Evolutionary conservation across 2,797 vertebrate genomes (phyloP).

Genomic region (Chrosomus eos): DNA sequence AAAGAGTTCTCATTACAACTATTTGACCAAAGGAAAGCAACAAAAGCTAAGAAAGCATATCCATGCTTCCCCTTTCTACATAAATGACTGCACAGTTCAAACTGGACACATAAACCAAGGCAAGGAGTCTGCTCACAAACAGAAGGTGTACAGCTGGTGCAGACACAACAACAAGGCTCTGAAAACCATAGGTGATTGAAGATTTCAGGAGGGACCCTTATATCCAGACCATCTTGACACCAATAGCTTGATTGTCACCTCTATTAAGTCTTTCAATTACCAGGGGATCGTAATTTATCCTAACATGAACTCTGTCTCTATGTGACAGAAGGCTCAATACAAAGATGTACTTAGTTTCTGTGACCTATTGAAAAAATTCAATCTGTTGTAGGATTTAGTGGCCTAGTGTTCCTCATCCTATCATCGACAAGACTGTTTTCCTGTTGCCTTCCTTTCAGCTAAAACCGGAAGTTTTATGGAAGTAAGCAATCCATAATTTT

Average conservation of each 20-base stretch:
- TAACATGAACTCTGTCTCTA: not conserved
- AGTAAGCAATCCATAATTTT: not conserved
- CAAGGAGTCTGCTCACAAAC: not conserved
- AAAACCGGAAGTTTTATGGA: not conserved
- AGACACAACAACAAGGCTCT: not conserved
- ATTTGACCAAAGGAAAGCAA: not conserved
- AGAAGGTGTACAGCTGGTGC: constrained; percentile 6
- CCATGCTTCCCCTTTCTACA: not conserved
- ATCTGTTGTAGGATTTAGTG: constrained; percentile 1
- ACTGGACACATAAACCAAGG: not conserved
- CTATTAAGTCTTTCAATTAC: constrained; percentile 26
- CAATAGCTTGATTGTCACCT: constrained; percentile 24
- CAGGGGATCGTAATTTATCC: not conserved
- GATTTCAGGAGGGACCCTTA: constrained; percentile 3
- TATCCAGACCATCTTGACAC: not conserved
- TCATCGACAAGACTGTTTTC: constrained; percentile 5
- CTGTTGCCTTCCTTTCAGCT: not conserved
- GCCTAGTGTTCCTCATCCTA: not conserved
- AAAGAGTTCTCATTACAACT: not conserved
- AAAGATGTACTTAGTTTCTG: not conserved
- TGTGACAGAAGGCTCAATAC: not conserved
- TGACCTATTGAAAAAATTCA: constrained; percentile 2
- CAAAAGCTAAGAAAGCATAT: not conserved
- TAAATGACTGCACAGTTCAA: constrained; percentile 6
- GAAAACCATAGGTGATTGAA: not conserved